Conservation (phyloP, 2,888 invertebrate species). For the Odiellus spinosus region DNA sequence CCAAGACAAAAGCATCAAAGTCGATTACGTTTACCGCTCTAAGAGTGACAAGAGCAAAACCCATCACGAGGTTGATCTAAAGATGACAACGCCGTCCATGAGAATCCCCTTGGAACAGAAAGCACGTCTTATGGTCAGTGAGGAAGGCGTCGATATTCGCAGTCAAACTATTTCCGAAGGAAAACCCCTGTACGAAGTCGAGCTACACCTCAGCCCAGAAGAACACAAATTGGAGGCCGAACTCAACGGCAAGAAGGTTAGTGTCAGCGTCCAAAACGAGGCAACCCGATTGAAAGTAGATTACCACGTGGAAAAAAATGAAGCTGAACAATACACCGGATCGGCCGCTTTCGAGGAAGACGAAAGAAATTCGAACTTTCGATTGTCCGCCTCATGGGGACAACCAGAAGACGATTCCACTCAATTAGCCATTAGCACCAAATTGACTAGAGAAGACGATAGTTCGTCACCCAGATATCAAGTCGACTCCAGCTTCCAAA, state of each 20-base stretch:
- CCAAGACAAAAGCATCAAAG: constrained; percentile 1
- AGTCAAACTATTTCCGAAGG: constrained; percentile 2
- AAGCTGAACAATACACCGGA: too few relatives aligned
- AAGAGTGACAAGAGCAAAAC: constrained; percentile 4
- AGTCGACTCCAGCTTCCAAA: too few relatives aligned
- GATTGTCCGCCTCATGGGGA: too few relatives aligned
- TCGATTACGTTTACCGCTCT: constrained; percentile 7
- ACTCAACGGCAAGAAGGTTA: background rate
- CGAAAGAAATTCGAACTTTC: too few relatives aligned
- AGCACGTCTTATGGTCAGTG: constrained; percentile 3
- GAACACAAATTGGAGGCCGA: constrained; percentile 4
- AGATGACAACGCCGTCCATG: constrained; percentile 4
- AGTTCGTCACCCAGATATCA: too few relatives aligned
- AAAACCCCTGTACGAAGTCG: constrained; percentile 4
- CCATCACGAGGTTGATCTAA: constrained; percentile 13
- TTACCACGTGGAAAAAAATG: too few relatives aligned
- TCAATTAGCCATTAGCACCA: too few relatives aligned
- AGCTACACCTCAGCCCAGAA: constrained; percentile 3
- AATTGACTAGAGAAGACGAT: too few relatives aligned
- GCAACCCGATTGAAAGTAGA: background rate
- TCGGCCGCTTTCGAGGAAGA: too few relatives aligned
- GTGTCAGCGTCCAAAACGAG: constrained; percentile 6
- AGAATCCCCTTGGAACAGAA: constrained; percentile 7
- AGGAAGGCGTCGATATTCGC: constrained; percentile 5
- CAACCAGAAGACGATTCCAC: too few relatives aligned